Evolutionary conservation across 2,888 invertebrate genomes (phyloP).

Genomic region (Morpho deidamia): DNA sequence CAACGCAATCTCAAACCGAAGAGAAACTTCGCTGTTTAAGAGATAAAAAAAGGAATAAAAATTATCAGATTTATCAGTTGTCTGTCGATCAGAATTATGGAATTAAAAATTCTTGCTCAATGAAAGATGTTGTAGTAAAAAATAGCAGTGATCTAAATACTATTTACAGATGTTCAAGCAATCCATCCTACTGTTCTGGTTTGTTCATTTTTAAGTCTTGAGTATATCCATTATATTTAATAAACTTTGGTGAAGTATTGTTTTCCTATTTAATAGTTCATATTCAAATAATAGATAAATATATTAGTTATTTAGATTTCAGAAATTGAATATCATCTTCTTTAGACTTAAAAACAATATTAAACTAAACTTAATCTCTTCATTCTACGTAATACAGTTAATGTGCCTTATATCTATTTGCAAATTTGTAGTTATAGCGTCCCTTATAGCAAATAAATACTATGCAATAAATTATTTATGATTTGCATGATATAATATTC

Average conservation of each 20-base stretch:
- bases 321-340: too few species aligned
- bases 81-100: conserved; percentile 33
- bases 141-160: conserved; percentile 52
- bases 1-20: conserved; percentile 46
- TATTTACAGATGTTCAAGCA: conserved; percentile 52
- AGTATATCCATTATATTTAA: too few species aligned
- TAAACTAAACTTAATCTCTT: too few species aligned
- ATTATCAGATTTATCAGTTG: conserved; percentile 43
- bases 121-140: conserved; percentile 31
- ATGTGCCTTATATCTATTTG: too few species aligned
- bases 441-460: neutral
- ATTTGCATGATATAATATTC: neutral
- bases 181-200: conserved; percentile 38
- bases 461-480: neutral
- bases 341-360: too few species aligned
- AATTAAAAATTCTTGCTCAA: conserved; percentile 34
- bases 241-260: too few species aligned
- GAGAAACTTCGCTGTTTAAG: conserved; percentile 23
- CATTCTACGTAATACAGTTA: too few species aligned
- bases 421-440: too few species aligned
- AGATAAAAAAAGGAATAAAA: conserved; percentile 27
- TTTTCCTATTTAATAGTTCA: too few species aligned
- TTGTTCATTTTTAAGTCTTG: conserved; percentile 2
- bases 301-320: too few species aligned
- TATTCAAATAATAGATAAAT: too few species aligned